These are phyloP conservation scores for Oscheius sp. DNA, from an alignment of 2,888 invertebrate species.

Conservation along the genomic window DNA sequence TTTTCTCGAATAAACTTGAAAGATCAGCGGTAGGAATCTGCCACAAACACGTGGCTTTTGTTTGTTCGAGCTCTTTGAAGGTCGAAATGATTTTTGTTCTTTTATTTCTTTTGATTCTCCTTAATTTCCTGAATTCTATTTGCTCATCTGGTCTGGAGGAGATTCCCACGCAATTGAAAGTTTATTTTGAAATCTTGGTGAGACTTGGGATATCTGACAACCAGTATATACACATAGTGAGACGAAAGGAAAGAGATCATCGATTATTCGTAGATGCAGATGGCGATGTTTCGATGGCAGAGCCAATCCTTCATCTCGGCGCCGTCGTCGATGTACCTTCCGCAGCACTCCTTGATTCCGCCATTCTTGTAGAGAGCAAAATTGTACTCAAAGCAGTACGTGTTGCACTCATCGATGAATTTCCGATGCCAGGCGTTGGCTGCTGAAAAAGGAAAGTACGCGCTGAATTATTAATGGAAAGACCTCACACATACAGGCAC, in stretches of 20 bases:
- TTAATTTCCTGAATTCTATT: too few relatives aligned
- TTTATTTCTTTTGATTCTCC: too few relatives aligned
- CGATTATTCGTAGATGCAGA: slow-evolving; percentile 10
- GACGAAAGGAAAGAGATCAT: not conserved
- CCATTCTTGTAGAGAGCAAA: slow-evolving; percentile 9
- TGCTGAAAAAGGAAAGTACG: not conserved
- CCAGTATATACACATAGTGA: not conserved
- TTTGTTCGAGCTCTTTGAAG: too few relatives aligned
- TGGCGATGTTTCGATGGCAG: slow-evolving; percentile 7
- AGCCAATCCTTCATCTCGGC: slow-evolving; percentile 15
- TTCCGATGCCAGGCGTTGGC: slow-evolving; percentile 9
- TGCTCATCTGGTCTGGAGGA: too few relatives aligned
- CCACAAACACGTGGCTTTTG: not conserved
- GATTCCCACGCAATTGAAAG: too few relatives aligned
- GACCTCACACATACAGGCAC: too few relatives aligned
- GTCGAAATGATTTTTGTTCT: too few relatives aligned
- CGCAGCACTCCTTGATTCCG: slow-evolving; percentile 10
- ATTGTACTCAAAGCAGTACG: not conserved
- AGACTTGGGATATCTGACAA: not conserved
- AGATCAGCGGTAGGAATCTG: not conserved
- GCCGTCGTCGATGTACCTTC: not conserved
- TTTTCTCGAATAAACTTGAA: too few relatives aligned
- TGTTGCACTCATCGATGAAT: slow-evolving; percentile 11
- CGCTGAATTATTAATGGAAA: too few relatives aligned
- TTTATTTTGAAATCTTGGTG: too few relatives aligned